A percentile compares a stretch with the other conserved stretches of the same genome.
Evolutionary conservation across 2,888 invertebrate genomes (phyloP).

Genomic region (Clepsis dumicolana): DNA sequence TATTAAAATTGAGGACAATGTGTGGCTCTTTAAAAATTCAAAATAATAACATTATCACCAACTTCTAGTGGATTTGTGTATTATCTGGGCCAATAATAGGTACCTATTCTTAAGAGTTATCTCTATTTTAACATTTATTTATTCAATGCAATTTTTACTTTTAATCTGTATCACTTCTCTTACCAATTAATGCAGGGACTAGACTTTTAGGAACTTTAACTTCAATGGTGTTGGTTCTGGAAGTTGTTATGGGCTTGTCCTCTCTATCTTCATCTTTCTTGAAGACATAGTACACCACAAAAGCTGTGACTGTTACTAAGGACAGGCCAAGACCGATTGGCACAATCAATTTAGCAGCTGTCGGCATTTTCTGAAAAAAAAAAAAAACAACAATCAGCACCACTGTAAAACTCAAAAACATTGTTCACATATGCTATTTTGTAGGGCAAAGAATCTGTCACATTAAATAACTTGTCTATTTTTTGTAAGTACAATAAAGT

Average conservation of each 20-base stretch:
- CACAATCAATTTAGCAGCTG: conserved; percentile 69
- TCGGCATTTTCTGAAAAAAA: conserved; percentile 65
- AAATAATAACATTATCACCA: no score
- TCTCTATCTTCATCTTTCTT: conserved; percentile 87
- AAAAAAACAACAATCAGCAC: neutral
- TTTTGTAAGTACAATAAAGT: no score
- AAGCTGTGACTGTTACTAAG: conserved; percentile 89
- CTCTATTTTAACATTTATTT: no score
- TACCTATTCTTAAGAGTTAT: no score
- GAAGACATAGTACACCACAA: conserved; percentile 89
- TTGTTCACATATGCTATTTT: no score
- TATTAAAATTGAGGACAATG: no score
- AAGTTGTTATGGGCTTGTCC: conserved; percentile 63
- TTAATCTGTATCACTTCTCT: conserved; percentile 47
- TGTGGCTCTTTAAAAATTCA: no score
- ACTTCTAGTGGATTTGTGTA: no score
- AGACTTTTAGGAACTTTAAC: conserved; percentile 87
- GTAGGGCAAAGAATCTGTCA: no score
- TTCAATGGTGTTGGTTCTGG: conserved; percentile 81
- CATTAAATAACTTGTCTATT: no score
- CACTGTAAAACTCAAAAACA: no score
- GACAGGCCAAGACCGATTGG: conserved; percentile 89
- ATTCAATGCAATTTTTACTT: no score
- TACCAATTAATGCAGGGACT: conserved; percentile 89
- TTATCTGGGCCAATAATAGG: neutral